A percentile compares a stretch with the other conserved stretches of the same genome.
These are phyloP conservation scores for Dryobota labecula DNA, from an alignment of 2,888 invertebrate genomes.

Conservation along the genomic window DNA sequence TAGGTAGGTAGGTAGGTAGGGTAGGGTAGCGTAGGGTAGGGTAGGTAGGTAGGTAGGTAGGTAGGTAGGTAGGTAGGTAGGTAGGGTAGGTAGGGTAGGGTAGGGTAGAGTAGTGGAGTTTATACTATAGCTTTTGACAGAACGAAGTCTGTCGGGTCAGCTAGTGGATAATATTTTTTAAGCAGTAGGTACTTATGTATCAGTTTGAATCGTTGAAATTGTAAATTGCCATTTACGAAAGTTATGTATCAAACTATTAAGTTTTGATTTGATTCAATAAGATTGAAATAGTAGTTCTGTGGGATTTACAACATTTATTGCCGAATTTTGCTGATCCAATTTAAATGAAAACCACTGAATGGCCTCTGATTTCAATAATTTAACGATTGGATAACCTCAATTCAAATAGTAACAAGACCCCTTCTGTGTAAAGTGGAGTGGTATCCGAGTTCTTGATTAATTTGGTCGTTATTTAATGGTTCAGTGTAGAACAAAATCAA, in stretches of 20 bases:
- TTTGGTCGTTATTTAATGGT: neutral
- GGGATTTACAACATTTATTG: neutral
- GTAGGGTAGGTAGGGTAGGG: too few species aligned
- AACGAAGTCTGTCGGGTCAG: too few species aligned
- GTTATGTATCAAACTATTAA: neutral
- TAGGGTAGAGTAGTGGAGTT: too few species aligned
- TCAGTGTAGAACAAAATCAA: neutral
- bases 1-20: too few species aligned
- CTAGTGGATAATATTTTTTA: too few species aligned
- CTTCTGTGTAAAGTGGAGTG: neutral
- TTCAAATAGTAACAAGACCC: neutral
- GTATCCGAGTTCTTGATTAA: neutral
- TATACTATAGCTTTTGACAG: too few species aligned
- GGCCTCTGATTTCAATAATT: neutral
- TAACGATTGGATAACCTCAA: neutral
- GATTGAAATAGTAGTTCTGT: neutral
- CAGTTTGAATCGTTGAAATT: neutral
- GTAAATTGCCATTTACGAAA: neutral
- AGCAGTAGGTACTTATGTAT: neutral
- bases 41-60: too few species aligned
- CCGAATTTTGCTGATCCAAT: neutral
- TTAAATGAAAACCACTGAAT: neutral
- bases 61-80: too few species aligned
- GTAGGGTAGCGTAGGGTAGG: too few species aligned
- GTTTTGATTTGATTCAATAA: neutral